Evolutionary conservation across 1,140 invertebrate genomes (phyloP).

Genomic region (Drosophila nannoptera): DNA sequence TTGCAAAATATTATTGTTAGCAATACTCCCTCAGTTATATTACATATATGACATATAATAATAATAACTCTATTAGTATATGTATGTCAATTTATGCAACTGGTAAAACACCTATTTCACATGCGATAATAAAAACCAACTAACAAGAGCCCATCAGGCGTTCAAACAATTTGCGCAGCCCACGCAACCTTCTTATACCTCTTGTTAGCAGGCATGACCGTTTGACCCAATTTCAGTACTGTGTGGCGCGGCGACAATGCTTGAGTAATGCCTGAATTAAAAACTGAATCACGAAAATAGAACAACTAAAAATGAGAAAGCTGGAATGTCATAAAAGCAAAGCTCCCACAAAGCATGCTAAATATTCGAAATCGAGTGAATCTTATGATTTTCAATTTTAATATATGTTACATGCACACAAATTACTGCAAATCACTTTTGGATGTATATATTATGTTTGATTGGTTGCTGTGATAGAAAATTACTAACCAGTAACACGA

Average conservation of each 20-base stretch:
- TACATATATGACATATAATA: too few relatives aligned
- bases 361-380: neutral
- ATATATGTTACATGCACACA: too few relatives aligned
- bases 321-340: neutral
- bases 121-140: conserved; percentile 62
- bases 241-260: conserved; percentile 42
- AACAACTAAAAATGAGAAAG: too few relatives aligned
- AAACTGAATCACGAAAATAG: conserved; percentile 8
- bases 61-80: neutral
- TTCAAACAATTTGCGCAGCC: conserved; percentile 14
- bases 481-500: conserved; percentile 84
- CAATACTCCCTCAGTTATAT: too few relatives aligned
- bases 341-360: conserved; percentile 30
- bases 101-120: conserved; percentile 56
- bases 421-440: neutral
- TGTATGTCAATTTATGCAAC: neutral
- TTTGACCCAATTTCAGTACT: conserved; percentile 72
- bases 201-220: conserved; percentile 69
- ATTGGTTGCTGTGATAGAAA: neutral
- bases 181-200: conserved; percentile 28
- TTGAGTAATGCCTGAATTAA: conserved; percentile 62
- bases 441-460: neutral
- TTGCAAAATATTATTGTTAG: too few relatives aligned
- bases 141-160: conserved; percentile 6
- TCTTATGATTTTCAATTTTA: too few relatives aligned